A percentile compares a stretch with the other conserved stretches of the same genome.
Evolutionary conservation across 2,888 invertebrate species (phyloP).

Genomic region (Sesia bembeciformis): DNA sequence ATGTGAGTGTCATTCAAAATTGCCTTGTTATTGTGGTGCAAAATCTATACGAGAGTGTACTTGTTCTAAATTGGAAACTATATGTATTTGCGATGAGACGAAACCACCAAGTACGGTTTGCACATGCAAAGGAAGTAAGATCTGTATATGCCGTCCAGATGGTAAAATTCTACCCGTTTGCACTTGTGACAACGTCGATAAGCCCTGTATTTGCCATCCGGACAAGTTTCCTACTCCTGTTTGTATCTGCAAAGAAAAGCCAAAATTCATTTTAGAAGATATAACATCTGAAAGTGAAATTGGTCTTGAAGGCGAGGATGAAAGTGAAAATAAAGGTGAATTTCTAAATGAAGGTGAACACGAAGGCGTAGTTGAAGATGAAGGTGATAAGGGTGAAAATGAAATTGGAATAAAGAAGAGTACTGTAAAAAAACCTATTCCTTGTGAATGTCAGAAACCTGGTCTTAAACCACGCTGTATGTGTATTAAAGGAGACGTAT

Average conservation of each 20-base stretch:
- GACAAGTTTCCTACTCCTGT: constrained; percentile 39
- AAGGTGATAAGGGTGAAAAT: neutral
- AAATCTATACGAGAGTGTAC: constrained; percentile 35
- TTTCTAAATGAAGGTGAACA: constrained; percentile 7
- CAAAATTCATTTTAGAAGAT: constrained; percentile 6
- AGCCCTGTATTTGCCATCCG: constrained; percentile 47
- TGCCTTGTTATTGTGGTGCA: constrained; percentile 53
- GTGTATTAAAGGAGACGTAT: constrained; percentile 40
- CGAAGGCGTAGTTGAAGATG: constrained; percentile 10
- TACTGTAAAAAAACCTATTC: constrained; percentile 3
- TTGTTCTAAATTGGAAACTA: constrained; percentile 32
- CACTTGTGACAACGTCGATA: constrained; percentile 39
- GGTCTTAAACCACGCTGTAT: constrained; percentile 27
- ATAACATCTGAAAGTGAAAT: neutral
- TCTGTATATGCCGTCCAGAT: constrained; percentile 46
- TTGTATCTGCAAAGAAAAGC: constrained; percentile 44
- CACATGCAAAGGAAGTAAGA: constrained; percentile 31
- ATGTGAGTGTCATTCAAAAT: constrained; percentile 39
- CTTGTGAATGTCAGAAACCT: constrained; percentile 45
- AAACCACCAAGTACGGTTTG: constrained; percentile 36
- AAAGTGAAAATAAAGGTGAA: constrained; percentile 5
- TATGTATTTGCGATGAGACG: constrained; percentile 42
- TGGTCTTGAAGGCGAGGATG: neutral
- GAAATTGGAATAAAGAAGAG: neutral
- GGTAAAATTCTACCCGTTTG: constrained; percentile 34